These are phyloP conservation scores for Sicus ferrugineus DNA, from an alignment of 2,888 invertebrate species.

Conservation along the genomic window DNA sequence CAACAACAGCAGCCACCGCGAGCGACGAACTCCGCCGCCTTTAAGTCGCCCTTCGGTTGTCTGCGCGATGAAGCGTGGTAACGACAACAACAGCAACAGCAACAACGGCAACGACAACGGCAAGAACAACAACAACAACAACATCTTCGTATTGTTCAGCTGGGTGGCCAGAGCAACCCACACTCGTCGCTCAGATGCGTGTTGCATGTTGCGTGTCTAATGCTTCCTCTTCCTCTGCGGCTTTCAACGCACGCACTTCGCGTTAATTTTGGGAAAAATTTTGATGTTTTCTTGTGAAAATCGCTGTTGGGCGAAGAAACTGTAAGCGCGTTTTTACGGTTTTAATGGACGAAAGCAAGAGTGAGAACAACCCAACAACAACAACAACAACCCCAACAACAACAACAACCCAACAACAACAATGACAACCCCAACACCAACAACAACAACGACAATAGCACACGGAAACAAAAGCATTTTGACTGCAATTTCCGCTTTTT, in stretches of 20 bases:
- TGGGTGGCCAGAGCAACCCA: background rate
- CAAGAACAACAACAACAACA: background rate
- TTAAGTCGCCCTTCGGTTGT: too few species aligned
- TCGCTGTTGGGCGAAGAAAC: background rate
- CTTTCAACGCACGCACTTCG: background rate
- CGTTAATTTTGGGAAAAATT: too few species aligned
- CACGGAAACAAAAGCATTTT: background rate
- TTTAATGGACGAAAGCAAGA: background rate
- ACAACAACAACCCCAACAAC: slow-evolving; percentile 4
- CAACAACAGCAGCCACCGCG: too few species aligned
- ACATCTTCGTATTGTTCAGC: background rate
- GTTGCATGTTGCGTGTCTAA: too few species aligned
- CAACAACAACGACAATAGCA: background rate
- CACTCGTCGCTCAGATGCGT: background rate
- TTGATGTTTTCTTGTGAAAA: background rate
- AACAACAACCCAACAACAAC: background rate
- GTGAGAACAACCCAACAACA: background rate
- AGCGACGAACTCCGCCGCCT: too few species aligned
- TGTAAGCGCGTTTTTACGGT: background rate
- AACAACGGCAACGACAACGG: background rate
- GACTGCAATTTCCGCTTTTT: slow-evolving; percentile 17
- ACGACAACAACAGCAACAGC: background rate
- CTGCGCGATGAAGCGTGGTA: too few species aligned
- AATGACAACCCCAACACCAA: background rate
- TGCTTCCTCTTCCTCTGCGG: background rate